A percentile compares a stretch with the other conserved stretches of the same genome.
Evolutionary conservation across 2,113 vertebrate genomes (phyloP).

Genomic region (Calcarius ornatus): DNA sequence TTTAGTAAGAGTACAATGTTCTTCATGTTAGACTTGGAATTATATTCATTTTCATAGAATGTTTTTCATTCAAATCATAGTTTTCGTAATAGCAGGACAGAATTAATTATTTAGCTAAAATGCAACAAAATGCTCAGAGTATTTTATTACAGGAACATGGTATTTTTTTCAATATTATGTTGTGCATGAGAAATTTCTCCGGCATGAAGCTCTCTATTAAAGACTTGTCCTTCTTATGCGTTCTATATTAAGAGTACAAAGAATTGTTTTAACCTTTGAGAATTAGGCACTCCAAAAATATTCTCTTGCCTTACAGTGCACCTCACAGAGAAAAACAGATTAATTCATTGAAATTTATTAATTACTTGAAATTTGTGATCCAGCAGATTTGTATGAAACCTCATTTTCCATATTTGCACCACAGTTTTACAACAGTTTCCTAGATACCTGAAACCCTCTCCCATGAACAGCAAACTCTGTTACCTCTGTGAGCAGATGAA

Average conservation of each 20-base stretch:
- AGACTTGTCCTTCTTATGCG: background rate
- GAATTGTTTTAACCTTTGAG: background rate
- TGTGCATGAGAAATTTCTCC: background rate
- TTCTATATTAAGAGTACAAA: background rate
- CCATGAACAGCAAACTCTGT: background rate
- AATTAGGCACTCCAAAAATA: background rate
- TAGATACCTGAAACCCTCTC: background rate
- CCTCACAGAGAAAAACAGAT: background rate
- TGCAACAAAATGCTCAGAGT: slow-evolving; percentile 4
- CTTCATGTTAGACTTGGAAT: background rate
- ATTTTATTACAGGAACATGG: background rate
- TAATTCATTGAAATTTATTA: background rate
- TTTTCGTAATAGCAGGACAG: slow-evolving; percentile 36
- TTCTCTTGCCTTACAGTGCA: background rate
- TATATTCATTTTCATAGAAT: background rate
- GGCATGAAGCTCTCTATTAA: background rate
- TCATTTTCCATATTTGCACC: background rate
- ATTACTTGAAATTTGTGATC: background rate
- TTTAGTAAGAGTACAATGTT: background rate
- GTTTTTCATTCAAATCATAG: slow-evolving; percentile 1
- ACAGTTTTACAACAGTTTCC: background rate
- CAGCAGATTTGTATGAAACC: slow-evolving; percentile 6
- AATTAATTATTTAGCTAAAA: slow-evolving; percentile 52
- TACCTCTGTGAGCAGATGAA: background rate
- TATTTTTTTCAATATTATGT: background rate